Conservation (phyloP, 1,140 invertebrate genomes). For the Lineus longissimus region DNA sequence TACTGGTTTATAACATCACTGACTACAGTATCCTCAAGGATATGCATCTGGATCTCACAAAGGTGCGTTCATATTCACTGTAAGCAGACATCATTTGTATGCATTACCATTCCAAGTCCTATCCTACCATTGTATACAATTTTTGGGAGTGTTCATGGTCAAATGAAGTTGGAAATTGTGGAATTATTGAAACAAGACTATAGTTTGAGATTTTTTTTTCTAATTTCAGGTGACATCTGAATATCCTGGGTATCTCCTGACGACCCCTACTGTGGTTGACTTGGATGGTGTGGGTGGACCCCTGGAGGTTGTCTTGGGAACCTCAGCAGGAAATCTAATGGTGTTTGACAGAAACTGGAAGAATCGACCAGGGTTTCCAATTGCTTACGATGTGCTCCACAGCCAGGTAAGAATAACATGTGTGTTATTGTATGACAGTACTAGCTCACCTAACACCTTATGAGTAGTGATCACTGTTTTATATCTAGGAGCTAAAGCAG, state of each 20-base stretch:
- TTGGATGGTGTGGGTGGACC: conserved; percentile 34
- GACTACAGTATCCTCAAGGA: conserved; percentile 23
- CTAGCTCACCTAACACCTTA: no score
- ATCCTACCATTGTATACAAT: no score
- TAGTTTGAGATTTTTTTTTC: no score
- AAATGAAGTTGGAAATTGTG: no score
- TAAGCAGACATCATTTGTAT: no score
- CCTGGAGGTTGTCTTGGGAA: conserved; percentile 39
- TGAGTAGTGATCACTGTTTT: no score
- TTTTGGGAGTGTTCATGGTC: no score
- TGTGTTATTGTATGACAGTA: no score
- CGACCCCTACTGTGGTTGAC: conserved; percentile 42
- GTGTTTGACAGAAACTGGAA: conserved; percentile 26
- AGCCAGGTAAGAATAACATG: neutral
- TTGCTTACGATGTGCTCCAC: neutral
- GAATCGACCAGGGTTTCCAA: conserved; percentile 14
- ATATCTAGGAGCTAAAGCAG: no score
- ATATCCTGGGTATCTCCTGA: conserved; percentile 42
- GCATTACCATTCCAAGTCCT: no score
- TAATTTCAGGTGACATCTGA: conserved; percentile 23
- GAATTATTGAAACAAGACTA: no score
- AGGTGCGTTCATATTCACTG: no score
- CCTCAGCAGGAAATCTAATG: conserved; percentile 38
- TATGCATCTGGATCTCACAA: conserved; percentile 37
- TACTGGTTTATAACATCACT: conserved; percentile 37